Evolutionary conservation across 2,113 vertebrate genomes (phyloP), one percentile per base, ranked within the genome.

Genomic region (Erpornis zantholeuca): DNA sequence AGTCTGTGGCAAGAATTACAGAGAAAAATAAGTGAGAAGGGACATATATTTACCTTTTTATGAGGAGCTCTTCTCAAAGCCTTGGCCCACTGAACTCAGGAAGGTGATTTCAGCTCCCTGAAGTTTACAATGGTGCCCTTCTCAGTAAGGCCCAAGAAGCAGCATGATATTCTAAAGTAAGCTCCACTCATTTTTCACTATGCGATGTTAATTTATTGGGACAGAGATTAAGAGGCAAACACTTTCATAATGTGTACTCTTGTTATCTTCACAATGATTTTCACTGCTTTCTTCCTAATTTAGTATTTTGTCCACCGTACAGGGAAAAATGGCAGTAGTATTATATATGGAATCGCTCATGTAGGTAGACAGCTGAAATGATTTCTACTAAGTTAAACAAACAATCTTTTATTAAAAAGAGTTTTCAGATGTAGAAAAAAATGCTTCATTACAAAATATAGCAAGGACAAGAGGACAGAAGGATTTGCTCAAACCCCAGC

Each of bases 361-460:
- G 18, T 23, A 54, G n/a, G 14, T 47, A 59, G 36, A 73, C 44
- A 81, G 20, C 4, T n/a, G 27, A 84, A 78, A 68, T 28, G 1
- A 78, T 57, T 72, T 71, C 14, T 57, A 42, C 38, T 31, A 45
- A 33, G 8, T 65, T 89, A 57, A 64, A 64, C 6, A 44, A 29
- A 60, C 7, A 44, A 29, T 31, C 1, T 52, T 63, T 24, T 1
- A 0, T 24, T 1, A 0, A 12, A 50, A 68, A 47, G 23, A 3
- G 1, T 25, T 73, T 81, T 60, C 19, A 16, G 11, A 21, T 47
- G 15, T 57, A 29, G 40, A 38, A 73, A 72, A 38, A 35, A 76
- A 53, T 40, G 16, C 5, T 60, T 44, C 17, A 36, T n/a, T 80
- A 17, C 33, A 77, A 80, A 86, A 77, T 31, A 53, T 19, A 53